Base-by-base conservation (phyloP, 2,113 vertebrate genomes). In the Stictonetta naevosa region DNA sequence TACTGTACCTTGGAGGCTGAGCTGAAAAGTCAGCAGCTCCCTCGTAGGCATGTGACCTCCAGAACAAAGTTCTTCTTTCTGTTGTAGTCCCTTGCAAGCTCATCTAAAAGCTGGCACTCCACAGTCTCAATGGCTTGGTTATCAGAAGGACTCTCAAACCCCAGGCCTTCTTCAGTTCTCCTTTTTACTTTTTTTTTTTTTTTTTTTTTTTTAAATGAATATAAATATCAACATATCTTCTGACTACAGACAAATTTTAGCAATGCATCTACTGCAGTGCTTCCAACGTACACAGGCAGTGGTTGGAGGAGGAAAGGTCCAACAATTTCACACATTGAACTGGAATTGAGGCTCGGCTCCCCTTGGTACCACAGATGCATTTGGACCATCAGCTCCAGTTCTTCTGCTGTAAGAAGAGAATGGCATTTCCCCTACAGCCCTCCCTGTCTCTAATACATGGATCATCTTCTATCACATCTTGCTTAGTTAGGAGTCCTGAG, bases 21-120 rank as follows among this genome's bases (percentile, higher is more conserved):
- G 31, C 6, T 10, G 4, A 53, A 63, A 80, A 90, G 58, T 48
- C 59, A 79, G 91, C 90, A 80, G 56, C 55, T 88, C 84, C 66
- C 59, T 89, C 0, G 0, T 33, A 75, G 53, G 55, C 91, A 85
- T 22, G 84, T 73, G 91, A 89, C 58, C 62, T 73, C n/a, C 73
- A 79, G 75, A 89, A 91, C 53, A 76, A 89, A 90, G 84, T 87
- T 92, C 23, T 84, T 89, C 58, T 95, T 91, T 85, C 68, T 50
- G 31, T 58, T 73, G 48, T n/a, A 78, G 46, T 63, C 75, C 25
- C 75, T 87, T 88, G 52, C 36, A 67, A 80, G 8, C 50, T 83
- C 63, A 82, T 91, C 67, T 73, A 34, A 77, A 50, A 2, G 3
- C 19, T 60, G 74, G 53, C 44, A 56, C 78, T 40, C n/a, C 36